These are phyloP conservation scores for Orthonychiurus folsomi DNA, from an alignment of 2,888 invertebrate genomes.

Conservation along the genomic window DNA sequence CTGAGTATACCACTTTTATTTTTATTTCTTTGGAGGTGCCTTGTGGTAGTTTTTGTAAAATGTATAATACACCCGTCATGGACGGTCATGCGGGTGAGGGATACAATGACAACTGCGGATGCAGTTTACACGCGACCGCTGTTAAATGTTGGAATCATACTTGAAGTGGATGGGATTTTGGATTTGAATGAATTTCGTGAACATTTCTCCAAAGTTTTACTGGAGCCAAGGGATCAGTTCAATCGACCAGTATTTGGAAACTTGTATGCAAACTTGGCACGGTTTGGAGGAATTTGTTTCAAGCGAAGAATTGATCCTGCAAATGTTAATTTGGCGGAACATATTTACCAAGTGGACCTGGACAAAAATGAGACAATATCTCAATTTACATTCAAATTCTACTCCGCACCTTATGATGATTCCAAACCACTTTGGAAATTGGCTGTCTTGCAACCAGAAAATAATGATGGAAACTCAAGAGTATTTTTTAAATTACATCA, in stretches of 20 bases:
- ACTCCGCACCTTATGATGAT: not conserved
- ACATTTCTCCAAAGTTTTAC: not conserved
- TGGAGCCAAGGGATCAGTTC: slow-evolving; percentile 3
- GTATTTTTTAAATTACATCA: slow-evolving; percentile 8
- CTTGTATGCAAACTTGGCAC: not conserved
- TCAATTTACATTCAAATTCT: not conserved
- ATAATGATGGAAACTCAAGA: not conserved
- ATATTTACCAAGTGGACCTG: not conserved
- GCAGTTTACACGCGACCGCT: not conserved
- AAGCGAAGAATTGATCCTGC: not conserved
- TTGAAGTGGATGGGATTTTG: not conserved
- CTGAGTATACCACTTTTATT: slow-evolving; percentile 6
- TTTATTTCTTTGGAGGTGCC: not conserved
- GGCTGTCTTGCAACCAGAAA: not conserved
- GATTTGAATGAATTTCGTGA: not conserved
- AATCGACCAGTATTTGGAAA: not conserved
- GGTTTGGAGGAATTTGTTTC: slow-evolving; percentile 1
- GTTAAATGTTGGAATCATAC: slow-evolving; percentile 4
- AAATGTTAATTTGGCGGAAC: not conserved
- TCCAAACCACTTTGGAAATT: slow-evolving; percentile 10
- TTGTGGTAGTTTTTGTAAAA: not conserved
- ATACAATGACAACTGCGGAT: slow-evolving; percentile 3
- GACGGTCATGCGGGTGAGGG: not conserved
- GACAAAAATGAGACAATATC: slow-evolving; percentile 2
- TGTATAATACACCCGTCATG: not conserved